Evolutionary conservation across 2,113 vertebrate species (phyloP).

Genomic region (Paramisgurnus dabryanus): DNA sequence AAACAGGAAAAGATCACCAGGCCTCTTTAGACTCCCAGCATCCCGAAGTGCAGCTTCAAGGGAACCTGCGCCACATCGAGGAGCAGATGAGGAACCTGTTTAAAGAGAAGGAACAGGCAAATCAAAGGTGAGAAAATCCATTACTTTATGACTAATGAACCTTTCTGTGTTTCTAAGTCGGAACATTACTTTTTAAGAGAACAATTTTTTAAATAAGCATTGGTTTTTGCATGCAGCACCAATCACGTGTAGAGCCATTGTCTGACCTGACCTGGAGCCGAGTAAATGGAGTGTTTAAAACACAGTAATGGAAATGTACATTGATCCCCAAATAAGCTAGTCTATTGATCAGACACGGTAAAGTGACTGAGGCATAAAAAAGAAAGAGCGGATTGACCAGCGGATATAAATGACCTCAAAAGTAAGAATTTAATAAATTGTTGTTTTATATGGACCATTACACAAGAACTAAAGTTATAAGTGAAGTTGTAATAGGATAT

Average conservation of each 20-base stretch:
- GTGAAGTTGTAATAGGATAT: not conserved
- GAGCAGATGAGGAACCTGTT: slow-evolving; percentile 89
- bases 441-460: slow-evolving; percentile 16
- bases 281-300: slow-evolving; percentile 56
- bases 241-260: not conserved
- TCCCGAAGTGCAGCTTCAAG: slow-evolving; percentile 75
- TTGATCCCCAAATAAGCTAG: slow-evolving; percentile 64
- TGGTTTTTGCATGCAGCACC: not conserved
- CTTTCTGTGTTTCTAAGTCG: not conserved
- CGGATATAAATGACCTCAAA: slow-evolving; percentile 55
- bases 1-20: not conserved
- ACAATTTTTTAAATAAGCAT: not conserved
- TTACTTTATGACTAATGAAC: not conserved
- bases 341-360: slow-evolving; percentile 57
- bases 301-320: slow-evolving; percentile 70
- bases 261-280: slow-evolving; percentile 14
- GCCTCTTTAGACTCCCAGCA: slow-evolving; percentile 49
- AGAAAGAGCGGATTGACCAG: slow-evolving; percentile 59
- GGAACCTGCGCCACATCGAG: slow-evolving; percentile 86
- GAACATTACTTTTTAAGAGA: not conserved
- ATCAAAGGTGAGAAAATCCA: slow-evolving; percentile 80
- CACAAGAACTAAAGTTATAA: not conserved
- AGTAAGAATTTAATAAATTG: not conserved
- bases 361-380: slow-evolving; percentile 53
- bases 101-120: slow-evolving; percentile 87